Evolutionary conservation across 2,888 invertebrate genomes (phyloP).

Genomic region (Chalcosyrphus nemorum): DNA sequence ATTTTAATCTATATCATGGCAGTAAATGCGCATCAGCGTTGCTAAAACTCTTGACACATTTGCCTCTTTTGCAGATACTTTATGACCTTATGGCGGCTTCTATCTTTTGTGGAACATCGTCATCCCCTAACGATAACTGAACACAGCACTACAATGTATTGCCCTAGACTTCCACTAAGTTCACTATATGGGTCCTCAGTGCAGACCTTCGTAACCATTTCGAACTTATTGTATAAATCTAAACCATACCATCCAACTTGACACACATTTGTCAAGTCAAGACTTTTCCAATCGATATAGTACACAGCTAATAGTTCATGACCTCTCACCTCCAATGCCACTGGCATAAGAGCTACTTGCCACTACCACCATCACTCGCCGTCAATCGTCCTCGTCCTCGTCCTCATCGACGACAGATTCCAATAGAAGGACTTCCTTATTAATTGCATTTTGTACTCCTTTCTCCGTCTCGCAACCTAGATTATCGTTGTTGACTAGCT

Average conservation of each 20-base stretch:
- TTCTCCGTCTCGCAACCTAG: conserved; percentile 9
- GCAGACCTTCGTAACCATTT: neutral
- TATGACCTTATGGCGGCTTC: no score
- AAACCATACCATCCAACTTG: conserved; percentile 15
- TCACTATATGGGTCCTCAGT: neutral
- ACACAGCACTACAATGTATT: neutral
- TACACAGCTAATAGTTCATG: conserved; percentile 30
- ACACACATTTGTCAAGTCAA: conserved; percentile 19
- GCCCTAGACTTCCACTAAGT: neutral
- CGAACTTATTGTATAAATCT: neutral
- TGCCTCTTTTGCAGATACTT: no score
- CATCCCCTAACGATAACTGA: no score
- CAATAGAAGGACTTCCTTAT: conserved; percentile 46
- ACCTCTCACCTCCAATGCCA: conserved; percentile 31
- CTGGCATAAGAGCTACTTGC: conserved; percentile 37
- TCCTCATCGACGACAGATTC: conserved; percentile 20
- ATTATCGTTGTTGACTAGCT: conserved; percentile 37
- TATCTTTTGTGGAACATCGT: no score
- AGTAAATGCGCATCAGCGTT: no score
- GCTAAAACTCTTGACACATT: neutral
- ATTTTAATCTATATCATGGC: no score
- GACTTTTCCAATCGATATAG: conserved; percentile 29
- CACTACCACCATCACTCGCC: neutral
- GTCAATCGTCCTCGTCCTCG: conserved; percentile 31
- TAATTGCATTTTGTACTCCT: conserved; percentile 33